Conservation (phyloP, 2,113 vertebrate species). For the Lophochroa leadbeateri region DNA sequence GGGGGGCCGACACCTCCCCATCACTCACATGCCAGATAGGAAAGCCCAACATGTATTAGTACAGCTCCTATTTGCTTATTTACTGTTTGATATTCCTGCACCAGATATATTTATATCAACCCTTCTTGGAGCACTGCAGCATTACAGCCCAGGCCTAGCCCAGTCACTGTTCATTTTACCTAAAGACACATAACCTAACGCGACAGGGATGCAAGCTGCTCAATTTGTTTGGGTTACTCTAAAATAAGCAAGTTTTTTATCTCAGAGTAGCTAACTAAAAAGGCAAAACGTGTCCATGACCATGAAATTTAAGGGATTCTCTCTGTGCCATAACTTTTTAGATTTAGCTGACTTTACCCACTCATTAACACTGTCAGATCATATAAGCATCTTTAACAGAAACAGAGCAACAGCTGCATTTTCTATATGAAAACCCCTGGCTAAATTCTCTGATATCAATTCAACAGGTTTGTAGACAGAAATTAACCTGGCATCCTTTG, state of each 20-base stretch:
- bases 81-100: background rate
- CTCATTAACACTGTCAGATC: slow-evolving; percentile 12
- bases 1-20: background rate
- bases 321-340: background rate
- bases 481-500: background rate
- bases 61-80: background rate
- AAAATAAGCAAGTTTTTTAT: background rate
- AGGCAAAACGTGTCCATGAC: background rate
- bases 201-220: background rate
- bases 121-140: background rate
- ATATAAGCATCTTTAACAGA: background rate
- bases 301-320: background rate
- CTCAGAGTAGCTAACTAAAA: background rate
- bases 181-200: background rate
- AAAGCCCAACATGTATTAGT: background rate
- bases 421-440: background rate
- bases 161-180: background rate
- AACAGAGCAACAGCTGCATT: background rate
- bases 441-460: background rate
- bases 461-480: background rate
- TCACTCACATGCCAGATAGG: background rate
- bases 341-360: background rate
- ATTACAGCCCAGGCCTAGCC: background rate
- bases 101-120: background rate
- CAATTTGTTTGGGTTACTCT: background rate